Evolutionary conservation across 2,888 invertebrate species (phyloP).

Genomic region (Eurytoma adleriae): DNA sequence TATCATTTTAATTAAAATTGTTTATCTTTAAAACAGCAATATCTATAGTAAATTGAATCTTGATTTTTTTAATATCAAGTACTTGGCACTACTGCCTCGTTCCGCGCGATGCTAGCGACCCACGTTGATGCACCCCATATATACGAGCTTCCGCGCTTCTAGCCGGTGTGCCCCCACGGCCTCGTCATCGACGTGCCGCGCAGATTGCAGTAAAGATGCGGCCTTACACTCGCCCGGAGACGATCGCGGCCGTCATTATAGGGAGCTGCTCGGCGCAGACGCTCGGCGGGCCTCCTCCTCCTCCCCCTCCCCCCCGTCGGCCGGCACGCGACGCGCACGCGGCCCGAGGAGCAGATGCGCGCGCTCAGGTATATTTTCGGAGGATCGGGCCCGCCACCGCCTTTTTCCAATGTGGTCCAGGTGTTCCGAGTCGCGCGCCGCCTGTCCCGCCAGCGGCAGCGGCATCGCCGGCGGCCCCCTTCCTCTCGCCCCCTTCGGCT

Average conservation of each 20-base stretch:
- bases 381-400: constrained; percentile 38
- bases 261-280: background rate
- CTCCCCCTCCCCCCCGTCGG: background rate
- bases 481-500: background rate
- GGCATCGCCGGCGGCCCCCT: background rate
- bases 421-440: constrained; percentile 43
- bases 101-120: too few species aligned
- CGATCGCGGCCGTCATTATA: too few species aligned
- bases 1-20: too few species aligned
- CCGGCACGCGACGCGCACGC: constrained; percentile 52
- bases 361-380: constrained; percentile 47
- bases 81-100: too few species aligned
- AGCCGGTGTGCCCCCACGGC: background rate
- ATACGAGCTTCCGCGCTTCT: too few species aligned
- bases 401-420: constrained; percentile 58
- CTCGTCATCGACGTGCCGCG: background rate
- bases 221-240: too few species aligned
- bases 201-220: constrained; percentile 42
- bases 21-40: too few species aligned
- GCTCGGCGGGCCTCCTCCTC: constrained; percentile 19
- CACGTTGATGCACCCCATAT: too few species aligned
- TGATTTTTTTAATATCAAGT: too few species aligned
- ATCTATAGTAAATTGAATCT: too few species aligned
- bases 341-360: constrained; percentile 52
- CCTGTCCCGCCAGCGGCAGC: background rate